phyloP scores from a whole-genome alignment of 1,140 invertebrate species.

The Camponotus pennsylvanicus region DNA sequence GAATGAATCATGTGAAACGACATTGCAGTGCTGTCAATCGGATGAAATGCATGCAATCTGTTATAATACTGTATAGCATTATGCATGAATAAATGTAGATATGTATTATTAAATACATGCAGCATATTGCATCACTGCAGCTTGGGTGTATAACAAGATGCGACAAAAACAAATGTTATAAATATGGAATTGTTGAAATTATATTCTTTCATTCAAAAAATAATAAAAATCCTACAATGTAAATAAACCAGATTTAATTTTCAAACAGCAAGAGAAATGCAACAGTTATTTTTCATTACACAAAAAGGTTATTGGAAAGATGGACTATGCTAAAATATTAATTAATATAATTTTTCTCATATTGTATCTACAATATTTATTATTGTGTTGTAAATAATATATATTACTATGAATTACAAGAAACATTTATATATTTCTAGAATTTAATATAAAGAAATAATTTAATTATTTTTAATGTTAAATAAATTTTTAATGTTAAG shows the following conservation, averaged over 20 bases:
- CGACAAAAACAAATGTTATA: not conserved
- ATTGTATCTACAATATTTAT: too few species aligned
- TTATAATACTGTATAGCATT: constrained; percentile 3
- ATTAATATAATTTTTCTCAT: too few species aligned
- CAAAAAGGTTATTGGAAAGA: not conserved
- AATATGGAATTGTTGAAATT: not conserved
- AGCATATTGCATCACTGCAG: constrained; percentile 28
- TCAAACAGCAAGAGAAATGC: not conserved
- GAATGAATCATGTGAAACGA: constrained; percentile 38
- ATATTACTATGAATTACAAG: not conserved
- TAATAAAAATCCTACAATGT: not conserved
- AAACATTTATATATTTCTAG: not conserved
- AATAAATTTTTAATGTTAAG: not conserved
- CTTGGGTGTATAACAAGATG: not conserved
- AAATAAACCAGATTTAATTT: not conserved
- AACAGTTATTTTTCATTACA: not conserved
- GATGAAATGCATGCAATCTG: constrained; percentile 47
- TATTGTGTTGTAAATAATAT: not conserved
- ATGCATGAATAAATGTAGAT: constrained; percentile 48
- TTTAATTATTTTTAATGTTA: not conserved
- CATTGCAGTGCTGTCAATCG: constrained; percentile 42
- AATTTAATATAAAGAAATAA: not conserved
- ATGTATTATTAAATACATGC: constrained; percentile 43
- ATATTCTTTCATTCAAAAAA: not conserved
- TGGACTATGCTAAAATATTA: not conserved